Percentiles rank a stretch among this genome's conserved stretches.
Conservation (phyloP, 2,113 vertebrate genomes). For the Myrmophylax atrothorax region DNA sequence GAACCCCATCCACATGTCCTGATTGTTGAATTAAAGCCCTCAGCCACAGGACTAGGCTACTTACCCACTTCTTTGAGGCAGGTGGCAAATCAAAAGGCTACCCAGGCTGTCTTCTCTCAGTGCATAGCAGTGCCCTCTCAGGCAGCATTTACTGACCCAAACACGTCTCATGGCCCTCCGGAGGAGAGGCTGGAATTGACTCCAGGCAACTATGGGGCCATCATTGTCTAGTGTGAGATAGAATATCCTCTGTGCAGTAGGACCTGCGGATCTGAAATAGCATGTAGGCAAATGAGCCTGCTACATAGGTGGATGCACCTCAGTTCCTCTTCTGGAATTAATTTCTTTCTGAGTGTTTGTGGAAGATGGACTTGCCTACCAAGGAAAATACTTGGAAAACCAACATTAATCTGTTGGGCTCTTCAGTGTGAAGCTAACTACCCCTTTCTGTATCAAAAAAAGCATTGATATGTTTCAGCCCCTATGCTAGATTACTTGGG, state of each 20-base stretch:
- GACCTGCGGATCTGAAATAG: neutral
- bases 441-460: neutral
- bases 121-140: neutral
- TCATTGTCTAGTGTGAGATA: neutral
- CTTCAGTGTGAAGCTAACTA: neutral
- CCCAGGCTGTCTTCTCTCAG: neutral
- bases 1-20: neutral
- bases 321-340: neutral
- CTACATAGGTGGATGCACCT: neutral
- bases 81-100: neutral
- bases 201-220: rapidly evolving
- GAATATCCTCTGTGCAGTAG: neutral
- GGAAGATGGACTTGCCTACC: neutral
- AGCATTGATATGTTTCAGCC: neutral
- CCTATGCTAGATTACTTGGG: neutral
- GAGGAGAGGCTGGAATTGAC: neutral
- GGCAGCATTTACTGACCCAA: neutral
- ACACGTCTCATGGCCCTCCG: neutral
- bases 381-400: neutral
- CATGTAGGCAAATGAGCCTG: neutral
- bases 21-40: neutral
- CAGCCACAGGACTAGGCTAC: neutral
- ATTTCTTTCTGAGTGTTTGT: neutral
- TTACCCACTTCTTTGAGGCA: neutral
- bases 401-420: neutral